Percentiles rank a stretch among this genome's conserved stretches.
Conservation (phyloP, 2,888 invertebrate species). For the Erpobdella octoculata region DNA sequence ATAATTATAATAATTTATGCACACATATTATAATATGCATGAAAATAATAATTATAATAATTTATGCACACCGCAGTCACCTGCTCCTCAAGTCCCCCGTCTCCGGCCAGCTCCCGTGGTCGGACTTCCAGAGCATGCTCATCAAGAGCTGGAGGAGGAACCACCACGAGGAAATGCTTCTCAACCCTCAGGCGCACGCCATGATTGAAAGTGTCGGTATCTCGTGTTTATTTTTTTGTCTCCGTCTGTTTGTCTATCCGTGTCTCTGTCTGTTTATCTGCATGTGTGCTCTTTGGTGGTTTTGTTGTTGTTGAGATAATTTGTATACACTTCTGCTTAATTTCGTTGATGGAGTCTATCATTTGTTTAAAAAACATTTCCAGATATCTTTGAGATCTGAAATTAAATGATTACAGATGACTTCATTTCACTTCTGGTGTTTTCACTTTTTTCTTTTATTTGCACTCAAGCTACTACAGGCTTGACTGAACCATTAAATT, state of each 20-base stretch:
- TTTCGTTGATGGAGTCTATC: too few species aligned
- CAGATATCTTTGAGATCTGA: too few species aligned
- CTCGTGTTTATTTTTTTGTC: neutral
- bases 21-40: too few species aligned
- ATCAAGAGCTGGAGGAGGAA: conserved; percentile 22
- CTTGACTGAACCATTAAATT: too few species aligned
- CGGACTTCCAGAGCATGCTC: conserved; percentile 27
- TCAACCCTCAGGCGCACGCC: conserved; percentile 4
- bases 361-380: too few species aligned
- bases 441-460: too few species aligned
- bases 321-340: too few species aligned
- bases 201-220: neutral
- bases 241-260: neutral
- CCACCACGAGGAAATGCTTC: conserved; percentile 23
- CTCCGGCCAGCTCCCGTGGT: conserved; percentile 9
- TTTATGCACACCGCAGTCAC: neutral
- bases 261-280: neutral
- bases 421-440: too few species aligned
- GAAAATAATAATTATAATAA: neutral
- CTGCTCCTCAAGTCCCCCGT: neutral
- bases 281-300: neutral
- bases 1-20: neutral
- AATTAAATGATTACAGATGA: too few species aligned
- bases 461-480: too few species aligned
- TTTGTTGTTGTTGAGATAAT: too few species aligned